Percentiles rank a stretch among this genome's conserved stretches.
Evolutionary conservation across 1,140 invertebrate genomes (phyloP).

Genomic region (Drosophila burlai): DNA sequence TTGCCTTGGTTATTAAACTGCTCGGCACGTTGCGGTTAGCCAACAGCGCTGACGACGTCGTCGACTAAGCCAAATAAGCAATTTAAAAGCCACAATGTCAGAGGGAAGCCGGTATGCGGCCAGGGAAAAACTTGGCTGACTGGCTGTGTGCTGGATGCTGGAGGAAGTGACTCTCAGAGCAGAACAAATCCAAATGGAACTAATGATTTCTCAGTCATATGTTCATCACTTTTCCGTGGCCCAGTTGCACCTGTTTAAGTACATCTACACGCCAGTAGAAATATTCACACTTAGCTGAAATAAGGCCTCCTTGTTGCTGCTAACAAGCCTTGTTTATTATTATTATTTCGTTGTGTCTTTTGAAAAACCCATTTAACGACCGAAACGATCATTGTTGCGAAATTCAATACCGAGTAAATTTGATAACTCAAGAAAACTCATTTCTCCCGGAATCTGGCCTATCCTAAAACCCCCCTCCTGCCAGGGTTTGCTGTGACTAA

Average conservation of each 20-base stretch:
- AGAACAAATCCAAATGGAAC: slow-evolving; percentile 1
- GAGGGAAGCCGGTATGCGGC: slow-evolving; percentile 38
- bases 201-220: not conserved
- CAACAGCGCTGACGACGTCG: slow-evolving; percentile 17
- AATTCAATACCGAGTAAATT: slow-evolving; percentile 42
- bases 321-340: slow-evolving; percentile 7
- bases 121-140: slow-evolving; percentile 11
- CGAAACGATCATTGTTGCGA: slow-evolving; percentile 35
- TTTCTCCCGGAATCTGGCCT: slow-evolving; percentile 39
- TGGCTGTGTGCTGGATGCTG: not conserved
- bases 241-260: not conserved
- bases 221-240: not conserved
- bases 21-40: slow-evolving; percentile 36
- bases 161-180: slow-evolving; percentile 11
- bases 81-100: slow-evolving; percentile 75
- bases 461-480: not conserved
- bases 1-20: slow-evolving; percentile 70
- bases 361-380: slow-evolving; percentile 29
- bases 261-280: not conserved
- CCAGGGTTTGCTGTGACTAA: slow-evolving; percentile 19
- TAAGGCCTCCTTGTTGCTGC: not conserved
- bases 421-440: slow-evolving; percentile 44
- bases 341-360: not conserved
- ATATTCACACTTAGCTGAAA: not conserved
- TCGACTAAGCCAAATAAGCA: slow-evolving; percentile 62